Percentiles rank a stretch among this genome's conserved stretches.
These are phyloP conservation scores for Rhopalosiphum padi DNA, from an alignment of 1,140 invertebrate genomes.

Conservation along the genomic window DNA sequence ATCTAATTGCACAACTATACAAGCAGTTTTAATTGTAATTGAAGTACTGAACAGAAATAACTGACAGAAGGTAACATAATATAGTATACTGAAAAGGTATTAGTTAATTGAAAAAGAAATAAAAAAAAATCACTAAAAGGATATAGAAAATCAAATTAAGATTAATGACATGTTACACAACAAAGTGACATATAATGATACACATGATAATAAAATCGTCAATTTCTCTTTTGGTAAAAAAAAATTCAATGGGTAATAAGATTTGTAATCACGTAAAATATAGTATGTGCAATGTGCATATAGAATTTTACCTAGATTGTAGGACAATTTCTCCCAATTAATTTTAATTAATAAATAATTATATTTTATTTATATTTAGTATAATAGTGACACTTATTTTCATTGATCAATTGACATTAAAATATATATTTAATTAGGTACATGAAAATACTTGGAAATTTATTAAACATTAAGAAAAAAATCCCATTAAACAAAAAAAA, in stretches of 20 bases:
- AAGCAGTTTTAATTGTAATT: not conserved
- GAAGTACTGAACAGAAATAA: not conserved
- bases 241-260: not conserved
- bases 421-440: not conserved
- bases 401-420: not conserved
- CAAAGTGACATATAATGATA: not conserved
- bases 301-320: not conserved
- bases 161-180: not conserved
- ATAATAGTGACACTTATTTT: not conserved
- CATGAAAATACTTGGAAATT: not conserved
- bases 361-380: too few relatives aligned
- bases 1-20: not conserved
- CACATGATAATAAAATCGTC: not conserved
- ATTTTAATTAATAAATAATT: not conserved
- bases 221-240: not conserved
- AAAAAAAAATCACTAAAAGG: not conserved
- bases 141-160: not conserved
- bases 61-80: not conserved
- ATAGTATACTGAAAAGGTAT: not conserved
- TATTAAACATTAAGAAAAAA: not conserved
- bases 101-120: not conserved
- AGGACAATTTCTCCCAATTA: not conserved
- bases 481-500: too few relatives aligned
- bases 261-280: not conserved
- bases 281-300: too few relatives aligned